These are phyloP conservation scores for Pissodes strobi DNA, from an alignment of 1,140 invertebrate genomes.

Conservation along the genomic window DNA sequence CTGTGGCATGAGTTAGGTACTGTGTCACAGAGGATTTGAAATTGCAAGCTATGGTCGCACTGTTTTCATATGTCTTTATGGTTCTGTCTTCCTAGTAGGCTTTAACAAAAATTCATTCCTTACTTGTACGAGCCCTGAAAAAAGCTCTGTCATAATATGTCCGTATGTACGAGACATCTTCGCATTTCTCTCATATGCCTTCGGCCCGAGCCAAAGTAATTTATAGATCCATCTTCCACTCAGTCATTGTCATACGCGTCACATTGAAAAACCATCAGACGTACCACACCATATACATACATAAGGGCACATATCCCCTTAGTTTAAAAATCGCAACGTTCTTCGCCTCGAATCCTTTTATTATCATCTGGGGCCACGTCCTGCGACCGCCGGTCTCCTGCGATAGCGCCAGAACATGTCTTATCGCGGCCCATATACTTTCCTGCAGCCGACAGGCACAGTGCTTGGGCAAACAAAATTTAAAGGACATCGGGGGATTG, in stretches of 20 bases:
- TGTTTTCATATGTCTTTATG: too few species aligned
- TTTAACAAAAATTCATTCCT: too few species aligned
- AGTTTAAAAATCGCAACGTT: slow-evolving; percentile 25
- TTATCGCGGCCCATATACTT: slow-evolving; percentile 40
- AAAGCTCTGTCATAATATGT: too few species aligned
- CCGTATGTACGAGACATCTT: too few species aligned
- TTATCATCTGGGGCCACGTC: slow-evolving; percentile 24
- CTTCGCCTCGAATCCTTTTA: slow-evolving; percentile 16
- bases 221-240: too few species aligned
- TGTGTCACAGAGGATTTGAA: too few species aligned
- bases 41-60: too few species aligned
- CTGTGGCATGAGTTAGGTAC: too few species aligned
- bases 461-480: slow-evolving; percentile 32
- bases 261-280: background rate
- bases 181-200: too few species aligned
- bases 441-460: slow-evolving; percentile 26
- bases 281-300: background rate
- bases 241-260: background rate
- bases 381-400: slow-evolving; percentile 20
- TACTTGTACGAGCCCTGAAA: too few species aligned
- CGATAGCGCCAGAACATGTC: slow-evolving; percentile 41
- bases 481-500: slow-evolving; percentile 3
- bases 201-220: too few species aligned
- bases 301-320: slow-evolving; percentile 8
- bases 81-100: too few species aligned